A percentile compares a stretch with the other conserved stretches of the same genome.
These are phyloP conservation scores for Cynopterus brachyotis DNA, from an alignment of 2,113 vertebrate genomes.

Conservation along the genomic window DNA sequence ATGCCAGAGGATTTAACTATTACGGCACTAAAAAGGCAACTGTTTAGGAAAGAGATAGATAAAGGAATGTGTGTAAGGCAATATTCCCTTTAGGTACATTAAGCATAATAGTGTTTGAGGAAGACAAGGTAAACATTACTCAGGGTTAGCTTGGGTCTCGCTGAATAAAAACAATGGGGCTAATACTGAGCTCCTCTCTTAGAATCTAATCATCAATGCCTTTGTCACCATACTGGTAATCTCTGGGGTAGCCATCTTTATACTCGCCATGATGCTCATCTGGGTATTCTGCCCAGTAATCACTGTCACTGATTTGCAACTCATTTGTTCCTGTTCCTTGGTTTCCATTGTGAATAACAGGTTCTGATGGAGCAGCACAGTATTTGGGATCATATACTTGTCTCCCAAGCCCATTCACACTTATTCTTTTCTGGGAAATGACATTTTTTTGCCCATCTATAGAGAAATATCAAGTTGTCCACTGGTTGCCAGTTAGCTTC, in stretches of 20 bases:
- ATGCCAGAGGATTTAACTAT: conserved; percentile 85
- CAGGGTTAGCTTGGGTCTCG: conserved; percentile 92
- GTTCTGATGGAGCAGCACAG: conserved; percentile 72
- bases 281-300: conserved; percentile 96
- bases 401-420: conserved; percentile 95
- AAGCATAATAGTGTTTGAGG: conserved; percentile 86
- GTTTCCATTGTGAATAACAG: conserved; percentile 95
- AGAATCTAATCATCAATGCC: conserved; percentile 93
- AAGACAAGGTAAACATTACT: conserved; percentile 89
- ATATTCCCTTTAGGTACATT: conserved; percentile 84
- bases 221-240: conserved; percentile 94
- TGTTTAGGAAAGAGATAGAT: conserved; percentile 84
- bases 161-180: conserved; percentile 86
- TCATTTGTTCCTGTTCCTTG: conserved; percentile 96
- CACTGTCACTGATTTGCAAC: conserved; percentile 97
- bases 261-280: conserved; percentile 95
- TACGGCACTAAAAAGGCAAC: conserved; percentile 88
- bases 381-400: conserved; percentile 91
- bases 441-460: conserved; percentile 99
- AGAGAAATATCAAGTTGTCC: conserved; percentile 98
- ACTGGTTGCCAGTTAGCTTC: conserved; percentile 92
- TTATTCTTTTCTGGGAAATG: conserved; percentile 97
- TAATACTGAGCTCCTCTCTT: conserved; percentile 85
- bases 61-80: conserved; percentile 88
- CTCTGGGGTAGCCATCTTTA: conserved; percentile 88